Evolutionary conservation across 2,888 invertebrate genomes (phyloP).

Genomic region (Cryptosula pallasiana): DNA sequence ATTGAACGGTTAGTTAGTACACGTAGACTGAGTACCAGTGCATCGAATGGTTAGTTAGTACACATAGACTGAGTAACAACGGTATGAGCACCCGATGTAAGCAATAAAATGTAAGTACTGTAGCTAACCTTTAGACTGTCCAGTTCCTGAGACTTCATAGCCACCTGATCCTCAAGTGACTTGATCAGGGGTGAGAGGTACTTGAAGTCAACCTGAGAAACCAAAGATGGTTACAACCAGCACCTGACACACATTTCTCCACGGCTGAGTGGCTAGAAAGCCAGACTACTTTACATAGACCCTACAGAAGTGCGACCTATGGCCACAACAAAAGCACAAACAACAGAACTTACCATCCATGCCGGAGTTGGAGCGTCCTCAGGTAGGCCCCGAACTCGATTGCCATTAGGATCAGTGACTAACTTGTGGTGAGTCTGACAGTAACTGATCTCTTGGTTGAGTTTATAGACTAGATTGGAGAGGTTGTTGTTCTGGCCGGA

Average conservation of each 20-base stretch:
- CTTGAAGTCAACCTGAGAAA: constrained; percentile 30
- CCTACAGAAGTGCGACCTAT: too few relatives aligned
- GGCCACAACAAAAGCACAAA: too few relatives aligned
- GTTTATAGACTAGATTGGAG: constrained; percentile 40
- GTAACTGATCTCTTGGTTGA: constrained; percentile 48
- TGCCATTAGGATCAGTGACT: constrained; percentile 13
- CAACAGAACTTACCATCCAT: constrained; percentile 16
- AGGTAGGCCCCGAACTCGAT: constrained; percentile 3
- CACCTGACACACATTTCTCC: too few relatives aligned
- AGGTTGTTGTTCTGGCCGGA: constrained; percentile 45
- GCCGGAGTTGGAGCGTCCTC: constrained; percentile 8
- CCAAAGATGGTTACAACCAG: too few relatives aligned
- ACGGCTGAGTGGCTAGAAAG: too few relatives aligned
- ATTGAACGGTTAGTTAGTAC: too few relatives aligned
- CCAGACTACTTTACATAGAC: too few relatives aligned
- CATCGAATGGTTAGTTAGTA: too few relatives aligned
- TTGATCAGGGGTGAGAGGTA: constrained; percentile 48
- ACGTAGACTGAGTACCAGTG: too few relatives aligned
- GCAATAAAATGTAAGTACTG: too few relatives aligned
- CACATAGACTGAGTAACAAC: too few relatives aligned
- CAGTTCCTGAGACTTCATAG: constrained; percentile 41
- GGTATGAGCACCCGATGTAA: too few relatives aligned
- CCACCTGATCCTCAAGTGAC: constrained; percentile 49
- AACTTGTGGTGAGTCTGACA: constrained; percentile 36
- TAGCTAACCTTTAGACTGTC: constrained; percentile 37